These are phyloP conservation scores for Stigmatopora nigra DNA, from an alignment of 2,113 vertebrate genomes.

Conservation along the genomic window DNA sequence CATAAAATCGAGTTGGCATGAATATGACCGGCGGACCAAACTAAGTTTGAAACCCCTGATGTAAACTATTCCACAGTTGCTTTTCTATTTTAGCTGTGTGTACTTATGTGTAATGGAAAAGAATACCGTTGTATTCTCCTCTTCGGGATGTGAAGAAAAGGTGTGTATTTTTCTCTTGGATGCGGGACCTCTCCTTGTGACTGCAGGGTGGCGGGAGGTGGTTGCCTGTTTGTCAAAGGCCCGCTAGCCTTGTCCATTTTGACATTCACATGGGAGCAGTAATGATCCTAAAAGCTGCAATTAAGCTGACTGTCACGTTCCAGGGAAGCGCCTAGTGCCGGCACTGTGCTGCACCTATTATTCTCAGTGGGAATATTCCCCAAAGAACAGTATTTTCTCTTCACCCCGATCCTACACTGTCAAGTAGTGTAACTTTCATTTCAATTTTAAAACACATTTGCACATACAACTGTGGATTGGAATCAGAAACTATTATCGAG, in stretches of 20 bases:
- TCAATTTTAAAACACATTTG: constrained; percentile 11
- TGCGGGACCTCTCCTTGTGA: constrained; percentile 48
- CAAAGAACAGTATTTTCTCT: constrained; percentile 45
- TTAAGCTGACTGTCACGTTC: constrained; percentile 66
- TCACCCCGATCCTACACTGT: not conserved
- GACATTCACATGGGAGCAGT: constrained; percentile 74
- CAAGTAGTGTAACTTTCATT: constrained; percentile 29
- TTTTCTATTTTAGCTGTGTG: not conserved
- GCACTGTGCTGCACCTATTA: constrained; percentile 54
- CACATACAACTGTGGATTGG: not conserved
- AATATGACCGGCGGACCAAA: too few relatives aligned
- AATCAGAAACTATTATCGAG: not conserved
- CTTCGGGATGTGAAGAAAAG: constrained; percentile 20
- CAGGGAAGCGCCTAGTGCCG: constrained; percentile 45
- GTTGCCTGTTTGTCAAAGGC: constrained; percentile 65
- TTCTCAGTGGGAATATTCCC: constrained; percentile 66
- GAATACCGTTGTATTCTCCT: constrained; percentile 1
- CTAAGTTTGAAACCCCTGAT: too few relatives aligned
- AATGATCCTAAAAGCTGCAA: constrained; percentile 79
- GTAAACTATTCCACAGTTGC: not conserved
- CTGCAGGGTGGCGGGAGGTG: constrained; percentile 54
- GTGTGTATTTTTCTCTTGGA: constrained; percentile 51
- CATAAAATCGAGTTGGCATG: too few relatives aligned
- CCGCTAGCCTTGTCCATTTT: constrained; percentile 69
- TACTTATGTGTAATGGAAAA: not conserved